phyloP scores from a whole-genome alignment of 2,113 vertebrate genomes.

The Myrmophylax atrothorax region DNA sequence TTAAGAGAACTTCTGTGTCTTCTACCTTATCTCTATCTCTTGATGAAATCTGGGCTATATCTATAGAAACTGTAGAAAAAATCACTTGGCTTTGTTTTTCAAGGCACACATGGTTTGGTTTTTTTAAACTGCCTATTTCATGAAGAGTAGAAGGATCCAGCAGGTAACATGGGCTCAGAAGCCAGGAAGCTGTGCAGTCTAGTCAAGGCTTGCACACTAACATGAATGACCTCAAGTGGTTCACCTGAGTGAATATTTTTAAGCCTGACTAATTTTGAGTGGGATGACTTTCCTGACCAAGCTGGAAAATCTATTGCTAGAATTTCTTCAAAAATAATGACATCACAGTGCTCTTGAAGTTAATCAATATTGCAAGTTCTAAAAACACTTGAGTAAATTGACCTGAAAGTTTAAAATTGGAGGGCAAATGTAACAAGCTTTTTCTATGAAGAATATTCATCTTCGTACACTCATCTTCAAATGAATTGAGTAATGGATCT shows the following conservation, averaged over 20 bases:
- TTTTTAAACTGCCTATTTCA: neutral
- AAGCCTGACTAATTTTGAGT: neutral
- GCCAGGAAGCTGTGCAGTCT: neutral
- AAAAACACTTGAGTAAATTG: neutral
- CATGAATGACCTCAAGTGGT: fast-evolving
- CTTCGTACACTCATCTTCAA: neutral
- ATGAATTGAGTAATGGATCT: neutral
- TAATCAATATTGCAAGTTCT: neutral
- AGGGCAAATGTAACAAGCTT: neutral
- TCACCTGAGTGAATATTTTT: neutral
- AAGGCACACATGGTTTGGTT: neutral
- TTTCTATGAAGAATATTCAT: neutral
- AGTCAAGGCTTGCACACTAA: neutral
- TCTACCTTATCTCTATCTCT: neutral
- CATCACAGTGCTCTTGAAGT: neutral
- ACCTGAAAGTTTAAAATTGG: neutral
- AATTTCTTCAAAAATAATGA: neutral
- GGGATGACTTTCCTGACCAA: neutral
- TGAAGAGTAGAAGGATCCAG: neutral
- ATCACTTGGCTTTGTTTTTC: neutral
- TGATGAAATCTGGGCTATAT: neutral
- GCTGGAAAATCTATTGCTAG: neutral
- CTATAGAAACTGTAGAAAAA: neutral
- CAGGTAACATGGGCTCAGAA: neutral
- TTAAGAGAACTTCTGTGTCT: neutral